A percentile compares a stretch with the other conserved stretches of the same genome.
phyloP scores from a whole-genome alignment of 1,140 invertebrate species.

The Drosophila miranda region DNA sequence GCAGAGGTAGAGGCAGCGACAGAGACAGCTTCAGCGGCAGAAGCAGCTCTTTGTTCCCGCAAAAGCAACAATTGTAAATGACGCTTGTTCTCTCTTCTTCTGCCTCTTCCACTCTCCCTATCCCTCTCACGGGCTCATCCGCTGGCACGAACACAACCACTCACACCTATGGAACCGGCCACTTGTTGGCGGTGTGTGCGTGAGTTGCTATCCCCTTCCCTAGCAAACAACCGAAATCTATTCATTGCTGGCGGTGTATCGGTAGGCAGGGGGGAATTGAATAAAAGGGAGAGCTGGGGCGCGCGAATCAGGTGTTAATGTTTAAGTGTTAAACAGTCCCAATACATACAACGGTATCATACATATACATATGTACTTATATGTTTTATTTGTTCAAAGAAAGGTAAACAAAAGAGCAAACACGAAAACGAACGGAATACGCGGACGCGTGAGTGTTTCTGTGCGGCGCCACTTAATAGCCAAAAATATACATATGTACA shows the following conservation, averaged over 20 bases:
- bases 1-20: conserved; percentile 11
- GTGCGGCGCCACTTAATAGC: conserved; percentile 57
- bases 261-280: conserved; percentile 48
- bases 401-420: conserved; percentile 51
- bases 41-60: conserved; percentile 42
- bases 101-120: conserved; percentile 20
- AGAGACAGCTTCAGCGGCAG: conserved; percentile 15
- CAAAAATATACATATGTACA: conserved; percentile 20
- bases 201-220: conserved; percentile 38
- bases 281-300: conserved; percentile 39
- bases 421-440: conserved; percentile 26
- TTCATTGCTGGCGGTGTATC: conserved; percentile 48
- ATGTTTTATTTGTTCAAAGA: conserved; percentile 22
- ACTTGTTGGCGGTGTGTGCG: conserved; percentile 57
- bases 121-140: conserved; percentile 19
- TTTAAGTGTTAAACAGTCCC: conserved; percentile 63
- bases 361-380: background rate
- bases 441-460: conserved; percentile 39
- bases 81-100: conserved; percentile 29
- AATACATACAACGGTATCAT: conserved; percentile 21
- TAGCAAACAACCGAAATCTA: conserved; percentile 57
- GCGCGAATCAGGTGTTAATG: conserved; percentile 66
- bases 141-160: no score
- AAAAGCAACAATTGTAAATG: conserved; percentile 42
- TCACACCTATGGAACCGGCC: conserved; percentile 36